Evolutionary conservation across 2,888 invertebrate genomes (phyloP).

Genomic region (Nyleta sp.): DNA sequence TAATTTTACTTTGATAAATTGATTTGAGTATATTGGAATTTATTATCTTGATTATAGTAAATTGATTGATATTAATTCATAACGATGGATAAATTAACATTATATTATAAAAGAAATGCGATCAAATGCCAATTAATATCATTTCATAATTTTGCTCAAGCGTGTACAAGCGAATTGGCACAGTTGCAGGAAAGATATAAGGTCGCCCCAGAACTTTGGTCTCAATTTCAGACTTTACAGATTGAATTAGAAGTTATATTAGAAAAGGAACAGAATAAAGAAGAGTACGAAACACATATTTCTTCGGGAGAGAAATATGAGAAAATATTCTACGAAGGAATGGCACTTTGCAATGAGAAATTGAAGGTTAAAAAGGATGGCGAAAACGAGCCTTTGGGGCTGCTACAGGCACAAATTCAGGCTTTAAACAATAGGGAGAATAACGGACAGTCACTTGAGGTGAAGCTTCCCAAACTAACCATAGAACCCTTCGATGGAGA

Average conservation of each 20-base stretch:
- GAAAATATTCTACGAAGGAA: slow-evolving; percentile 3
- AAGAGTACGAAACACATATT: background rate
- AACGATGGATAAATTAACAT: background rate
- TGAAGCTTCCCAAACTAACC: slow-evolving; percentile 8
- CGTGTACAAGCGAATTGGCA: background rate
- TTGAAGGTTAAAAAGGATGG: background rate
- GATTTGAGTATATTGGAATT: too few relatives aligned
- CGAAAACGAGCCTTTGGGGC: background rate
- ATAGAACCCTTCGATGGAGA: slow-evolving; percentile 44
- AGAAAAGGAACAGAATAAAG: background rate
- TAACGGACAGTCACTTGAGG: background rate
- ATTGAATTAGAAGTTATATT: background rate
- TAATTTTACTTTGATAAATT: too few relatives aligned
- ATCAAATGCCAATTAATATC: background rate
- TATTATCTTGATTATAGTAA: too few relatives aligned
- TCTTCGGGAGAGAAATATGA: background rate
- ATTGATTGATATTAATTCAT: background rate
- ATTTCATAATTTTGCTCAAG: background rate
- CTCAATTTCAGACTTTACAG: background rate
- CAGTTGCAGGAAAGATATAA: slow-evolving; percentile 6
- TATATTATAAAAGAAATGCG: background rate
- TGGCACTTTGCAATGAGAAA: background rate
- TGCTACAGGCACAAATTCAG: slow-evolving; percentile 3
- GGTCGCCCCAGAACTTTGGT: background rate
- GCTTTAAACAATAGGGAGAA: background rate